Conservation (phyloP, 2,113 vertebrate genomes). For the Xyrauchen texanus region DNA sequence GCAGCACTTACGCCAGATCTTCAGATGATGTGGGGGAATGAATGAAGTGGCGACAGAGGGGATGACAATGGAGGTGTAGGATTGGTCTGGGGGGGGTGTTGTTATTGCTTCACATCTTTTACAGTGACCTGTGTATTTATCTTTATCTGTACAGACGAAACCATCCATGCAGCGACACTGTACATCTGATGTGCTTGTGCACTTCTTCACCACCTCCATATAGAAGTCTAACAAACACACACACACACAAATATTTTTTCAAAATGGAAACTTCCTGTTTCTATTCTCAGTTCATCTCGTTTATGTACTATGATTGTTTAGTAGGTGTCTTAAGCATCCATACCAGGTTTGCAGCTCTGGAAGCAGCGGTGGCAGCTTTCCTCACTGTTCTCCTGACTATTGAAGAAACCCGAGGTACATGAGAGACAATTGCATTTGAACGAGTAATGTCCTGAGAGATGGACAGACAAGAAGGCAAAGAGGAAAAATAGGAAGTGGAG, state of each 20-base stretch:
- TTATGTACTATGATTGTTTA: not conserved
- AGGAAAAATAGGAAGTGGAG: not conserved
- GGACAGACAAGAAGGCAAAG: not conserved
- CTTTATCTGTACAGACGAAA: not conserved
- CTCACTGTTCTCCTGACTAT: conserved; percentile 46
- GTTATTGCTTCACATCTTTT: not conserved
- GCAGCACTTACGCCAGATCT: not conserved
- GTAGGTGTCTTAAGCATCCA: not conserved
- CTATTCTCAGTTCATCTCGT: not conserved
- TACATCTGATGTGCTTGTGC: conserved; percentile 34
- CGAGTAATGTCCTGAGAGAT: not conserved
- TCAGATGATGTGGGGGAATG: not conserved
- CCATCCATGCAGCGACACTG: conserved; percentile 42
- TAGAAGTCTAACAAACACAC: conserved; percentile 11
- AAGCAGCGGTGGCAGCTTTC: conserved; percentile 57
- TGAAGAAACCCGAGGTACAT: conserved; percentile 58
- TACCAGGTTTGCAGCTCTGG: conserved; percentile 66
- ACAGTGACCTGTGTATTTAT: not conserved
- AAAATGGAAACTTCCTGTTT: conserved; percentile 36
- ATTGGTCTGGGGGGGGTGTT: not conserved
- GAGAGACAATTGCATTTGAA: conserved; percentile 26
- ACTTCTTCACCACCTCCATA: conserved; percentile 32
- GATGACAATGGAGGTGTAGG: not conserved
- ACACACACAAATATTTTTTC: conserved; percentile 10
- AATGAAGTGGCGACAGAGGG: not conserved